These are phyloP conservation scores for Trichomycterus rosablanca DNA, from an alignment of 2,113 vertebrate genomes.

Conservation along the genomic window DNA sequence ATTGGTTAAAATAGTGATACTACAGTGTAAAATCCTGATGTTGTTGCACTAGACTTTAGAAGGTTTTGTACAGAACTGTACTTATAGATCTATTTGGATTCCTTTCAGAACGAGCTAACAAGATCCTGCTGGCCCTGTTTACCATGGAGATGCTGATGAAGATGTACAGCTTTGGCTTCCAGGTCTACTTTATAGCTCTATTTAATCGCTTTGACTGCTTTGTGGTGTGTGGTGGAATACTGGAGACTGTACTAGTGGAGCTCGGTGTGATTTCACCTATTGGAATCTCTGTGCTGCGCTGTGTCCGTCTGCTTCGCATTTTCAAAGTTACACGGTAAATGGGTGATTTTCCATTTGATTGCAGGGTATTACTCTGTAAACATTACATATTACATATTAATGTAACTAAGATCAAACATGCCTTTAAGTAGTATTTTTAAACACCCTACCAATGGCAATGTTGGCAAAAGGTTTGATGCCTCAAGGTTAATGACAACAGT, in stretches of 20 bases:
- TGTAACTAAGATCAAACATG: too few relatives aligned
- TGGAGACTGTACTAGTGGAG: conserved; percentile 86
- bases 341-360: background rate
- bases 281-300: conserved; percentile 87
- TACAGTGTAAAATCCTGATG: too few relatives aligned
- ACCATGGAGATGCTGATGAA: conserved; percentile 89
- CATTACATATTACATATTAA: too few relatives aligned
- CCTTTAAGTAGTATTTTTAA: too few relatives aligned
- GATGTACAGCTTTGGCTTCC: conserved; percentile 80
- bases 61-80: too few relatives aligned
- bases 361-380: too few relatives aligned
- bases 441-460: too few relatives aligned
- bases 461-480: too few relatives aligned
- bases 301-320: conserved; percentile 84
- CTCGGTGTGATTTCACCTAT: conserved; percentile 78
- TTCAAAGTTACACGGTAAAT: conserved; percentile 87
- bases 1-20: too few relatives aligned
- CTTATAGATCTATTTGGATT: too few relatives aligned
- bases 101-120: conserved; percentile 83
- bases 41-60: too few relatives aligned
- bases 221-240: conserved; percentile 85
- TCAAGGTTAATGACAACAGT: too few relatives aligned
- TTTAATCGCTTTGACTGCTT: conserved; percentile 94
- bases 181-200: conserved; percentile 80
- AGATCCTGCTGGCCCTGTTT: conserved; percentile 84